These are phyloP conservation scores for Montipora foliosa DNA, from an alignment of 64 coral and sea anemone genomes.

Conservation along the genomic window DNA sequence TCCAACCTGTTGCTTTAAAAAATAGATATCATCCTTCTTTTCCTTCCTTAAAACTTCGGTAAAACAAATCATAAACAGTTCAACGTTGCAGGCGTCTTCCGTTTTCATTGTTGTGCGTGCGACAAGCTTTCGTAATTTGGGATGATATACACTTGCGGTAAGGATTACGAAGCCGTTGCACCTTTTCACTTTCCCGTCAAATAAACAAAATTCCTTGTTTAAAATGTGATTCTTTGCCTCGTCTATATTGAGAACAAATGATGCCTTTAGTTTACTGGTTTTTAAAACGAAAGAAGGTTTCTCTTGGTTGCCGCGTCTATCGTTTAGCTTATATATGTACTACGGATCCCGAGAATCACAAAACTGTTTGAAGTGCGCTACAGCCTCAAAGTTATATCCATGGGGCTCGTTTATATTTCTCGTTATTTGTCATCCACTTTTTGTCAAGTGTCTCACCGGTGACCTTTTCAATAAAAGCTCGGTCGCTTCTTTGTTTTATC, in stretches of 20 bases:
- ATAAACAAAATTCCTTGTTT: conserved; percentile 42
- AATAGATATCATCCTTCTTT: conserved; percentile 40
- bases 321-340: conserved; percentile 75
- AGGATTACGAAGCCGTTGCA: too few relatives aligned
- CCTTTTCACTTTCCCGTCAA: conserved; percentile 36
- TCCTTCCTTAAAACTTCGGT: conserved; percentile 70
- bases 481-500: neutral
- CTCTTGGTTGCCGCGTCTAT: conserved; percentile 62
- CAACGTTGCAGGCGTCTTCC: conserved; percentile 39
- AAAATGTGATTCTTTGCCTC: conserved; percentile 40
- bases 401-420: conserved; percentile 32
- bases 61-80: conserved; percentile 69
- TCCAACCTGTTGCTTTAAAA: conserved; percentile 63
- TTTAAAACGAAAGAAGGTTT: conserved; percentile 75
- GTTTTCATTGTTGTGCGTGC: conserved; percentile 60
- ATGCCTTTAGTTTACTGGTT: conserved; percentile 60
- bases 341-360: conserved; percentile 47
- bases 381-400: conserved; percentile 74
- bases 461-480: neutral
- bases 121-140: too few relatives aligned
- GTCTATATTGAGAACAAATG: conserved; percentile 54
- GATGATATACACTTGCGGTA: too few relatives aligned
- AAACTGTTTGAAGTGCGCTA: conserved; percentile 74
- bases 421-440: conserved; percentile 74
- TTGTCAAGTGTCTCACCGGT: neutral